A percentile compares a stretch with the other conserved stretches of the same genome.
Evolutionary conservation across 2,888 invertebrate genomes (phyloP).

Genomic region (Hypena proboscidalis): DNA sequence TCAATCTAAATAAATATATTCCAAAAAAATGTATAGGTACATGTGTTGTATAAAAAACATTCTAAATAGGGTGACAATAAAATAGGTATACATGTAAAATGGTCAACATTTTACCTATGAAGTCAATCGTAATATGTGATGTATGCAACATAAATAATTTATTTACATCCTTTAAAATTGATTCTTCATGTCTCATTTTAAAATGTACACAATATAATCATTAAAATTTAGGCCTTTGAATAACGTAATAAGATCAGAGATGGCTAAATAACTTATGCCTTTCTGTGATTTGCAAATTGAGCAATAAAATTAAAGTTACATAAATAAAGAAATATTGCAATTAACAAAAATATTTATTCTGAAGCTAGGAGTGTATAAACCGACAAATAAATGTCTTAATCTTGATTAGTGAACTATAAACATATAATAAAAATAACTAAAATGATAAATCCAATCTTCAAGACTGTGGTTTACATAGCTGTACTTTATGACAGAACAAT

Average conservation of each 20-base stretch:
- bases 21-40: slow-evolving; percentile 46
- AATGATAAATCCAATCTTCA: slow-evolving; percentile 31
- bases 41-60: slow-evolving; percentile 49
- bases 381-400: slow-evolving; percentile 27
- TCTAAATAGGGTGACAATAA: slow-evolving; percentile 50
- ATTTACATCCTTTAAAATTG: slow-evolving; percentile 28
- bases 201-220: slow-evolving; percentile 15
- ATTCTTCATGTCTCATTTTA: slow-evolving; percentile 16
- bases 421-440: slow-evolving; percentile 36
- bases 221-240: slow-evolving; percentile 23
- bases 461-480: slow-evolving; percentile 25
- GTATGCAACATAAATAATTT: slow-evolving; percentile 35
- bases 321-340: no score
- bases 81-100: slow-evolving; percentile 51
- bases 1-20: slow-evolving; percentile 42
- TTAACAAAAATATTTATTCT: slow-evolving; percentile 5
- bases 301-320: no score
- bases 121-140: slow-evolving; percentile 46
- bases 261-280: slow-evolving; percentile 1
- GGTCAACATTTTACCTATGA: slow-evolving; percentile 53
- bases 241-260: slow-evolving; percentile 24
- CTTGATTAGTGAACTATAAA: slow-evolving; percentile 31
- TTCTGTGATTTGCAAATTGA: not conserved
- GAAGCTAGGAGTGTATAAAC: slow-evolving; percentile 12
- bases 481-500: slow-evolving; percentile 23